Base-by-base conservation (phyloP, 2,797 vertebrate species). In the Labeo calbasu region DNA sequence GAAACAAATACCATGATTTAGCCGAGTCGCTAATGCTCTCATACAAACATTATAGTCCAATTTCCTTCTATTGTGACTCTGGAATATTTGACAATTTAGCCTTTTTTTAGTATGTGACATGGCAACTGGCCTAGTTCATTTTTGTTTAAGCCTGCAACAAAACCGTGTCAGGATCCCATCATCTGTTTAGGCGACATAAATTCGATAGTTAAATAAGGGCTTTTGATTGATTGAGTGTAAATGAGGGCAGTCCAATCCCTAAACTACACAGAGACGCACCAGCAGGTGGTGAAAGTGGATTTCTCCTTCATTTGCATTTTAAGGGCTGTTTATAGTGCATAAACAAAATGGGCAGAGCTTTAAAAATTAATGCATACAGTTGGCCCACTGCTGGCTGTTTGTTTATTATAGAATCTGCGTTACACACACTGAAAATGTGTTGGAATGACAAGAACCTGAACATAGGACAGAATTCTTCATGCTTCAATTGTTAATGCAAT, bases 271-370 rank as follows among this genome's bases (percentile, higher is more conserved):
- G 17, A 75, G 4, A 70, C 69, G 17, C 63, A 77, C 68, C 61
- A 46, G 51, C 82, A 77, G 82, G 81, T 77, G 48, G 32, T 83
- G 48, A 68, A 77, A 82, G 71, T 82, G 59, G 21, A 57, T 76
- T 83, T 83, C 57, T 83, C 32, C 11, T 76, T 83, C 36, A 77
- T 83, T 83, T 70, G 63, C 82, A 83, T 77, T 69, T 83, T 77
- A 77, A 70, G 73, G 82, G 63, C 17, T 69, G 72, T 83, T 77
- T 77, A 70, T 77, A 77, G 65, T n/a, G 40, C 63, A 59, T 83
- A 70, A 83, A 83, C 51, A 83, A 77, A 83, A 77, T 69, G 63
- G 51, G 73, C 63, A 83, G 63, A 59, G 63, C 40, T 77, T 83
- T 83, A 83, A 83, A 77, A 83, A 83, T 69, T 8, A 46, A 83